Percentiles rank a stretch among this genome's conserved stretches.
Evolutionary conservation across 2,888 invertebrate genomes (phyloP).

Genomic region (Unio delphinus): DNA sequence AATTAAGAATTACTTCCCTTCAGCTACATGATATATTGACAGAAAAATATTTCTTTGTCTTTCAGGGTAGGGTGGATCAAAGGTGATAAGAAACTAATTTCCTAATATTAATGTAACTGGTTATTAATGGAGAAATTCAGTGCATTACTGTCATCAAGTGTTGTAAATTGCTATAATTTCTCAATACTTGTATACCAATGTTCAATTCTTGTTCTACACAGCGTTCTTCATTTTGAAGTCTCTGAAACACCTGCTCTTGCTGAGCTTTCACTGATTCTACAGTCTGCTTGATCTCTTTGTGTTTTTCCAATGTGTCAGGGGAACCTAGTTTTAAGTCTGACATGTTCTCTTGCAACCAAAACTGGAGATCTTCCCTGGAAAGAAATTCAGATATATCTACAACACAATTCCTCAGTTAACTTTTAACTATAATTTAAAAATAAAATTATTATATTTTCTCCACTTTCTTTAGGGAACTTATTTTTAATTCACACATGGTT

Average conservation of each 20-base stretch:
- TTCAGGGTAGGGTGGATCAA: no score
- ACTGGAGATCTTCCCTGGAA: constrained; percentile 65
- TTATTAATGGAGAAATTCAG: neutral
- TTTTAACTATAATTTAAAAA: no score
- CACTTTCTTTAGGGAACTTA: no score
- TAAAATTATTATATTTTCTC: no score
- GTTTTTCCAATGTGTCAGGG: constrained; percentile 52
- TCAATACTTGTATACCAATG: constrained; percentile 35
- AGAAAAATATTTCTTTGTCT: no score
- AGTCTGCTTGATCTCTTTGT: constrained; percentile 53
- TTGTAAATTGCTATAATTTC: no score
- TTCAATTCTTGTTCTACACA: constrained; percentile 61
- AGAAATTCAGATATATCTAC: neutral
- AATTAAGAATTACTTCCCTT: no score
- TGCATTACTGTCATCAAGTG: neutral
- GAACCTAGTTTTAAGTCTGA: constrained; percentile 53
- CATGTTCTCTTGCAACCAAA: constrained; percentile 63
- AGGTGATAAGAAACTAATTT: no score
- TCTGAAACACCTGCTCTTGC: constrained; percentile 56
- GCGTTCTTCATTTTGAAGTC: constrained; percentile 58
- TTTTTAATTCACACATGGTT: no score
- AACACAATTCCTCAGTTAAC: no score
- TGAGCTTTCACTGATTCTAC: constrained; percentile 59
- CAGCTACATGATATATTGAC: no score
- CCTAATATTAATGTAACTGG: no score